Base-by-base conservation (phyloP, 1,140 invertebrate species). In the Zelostemma sp. region DNA sequence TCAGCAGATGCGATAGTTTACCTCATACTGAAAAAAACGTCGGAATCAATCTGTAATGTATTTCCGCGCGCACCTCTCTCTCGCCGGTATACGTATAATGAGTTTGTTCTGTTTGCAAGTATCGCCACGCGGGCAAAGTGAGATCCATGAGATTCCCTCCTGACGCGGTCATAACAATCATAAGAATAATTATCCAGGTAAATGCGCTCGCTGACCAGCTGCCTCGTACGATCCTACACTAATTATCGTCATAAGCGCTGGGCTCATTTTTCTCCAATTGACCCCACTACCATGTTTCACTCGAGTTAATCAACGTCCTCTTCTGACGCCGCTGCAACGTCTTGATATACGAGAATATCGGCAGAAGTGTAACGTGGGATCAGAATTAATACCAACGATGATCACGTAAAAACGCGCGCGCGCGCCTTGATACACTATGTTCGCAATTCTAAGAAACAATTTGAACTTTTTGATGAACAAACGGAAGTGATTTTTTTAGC, bases 101-200 rank as follows among this genome's bases (percentile, higher is more conserved):
- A 73, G 60, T 73, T 72, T 67, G 66, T 72, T 67, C 41, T 66
- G 51, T 64, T 57, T 59, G 43, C 50, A 46, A 57, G 55, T 63
- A 63, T 58, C 35, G 57, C 68, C 64, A 67, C 59, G 65, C 56
- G 64, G 67, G 66, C 63, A 57, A 57, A n/a, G 61, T 59, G 62
- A 71, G 62, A 76, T 73, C 72, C 68, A 66, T 48, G 60, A 72
- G 63, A 76, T 73, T 74, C 66, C 68, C 57, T 55, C 70, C 67
- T 41, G 55, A 38, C 55, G 70, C 68, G 6, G 72, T 80, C 74
- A 82, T 84, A 82, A 84, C 82, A 75, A 83, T 82, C 81, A 79
- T 78, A 76, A 80, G 63, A 80, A 83, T 81, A 81, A 84, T 84
- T 81, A 84, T 79, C 76, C 80, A 81, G 79, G 78, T 84, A 83